Evolutionary conservation across 2,797 vertebrate species (phyloP).

Genomic region (Schizopygopsis pylzovi): DNA sequence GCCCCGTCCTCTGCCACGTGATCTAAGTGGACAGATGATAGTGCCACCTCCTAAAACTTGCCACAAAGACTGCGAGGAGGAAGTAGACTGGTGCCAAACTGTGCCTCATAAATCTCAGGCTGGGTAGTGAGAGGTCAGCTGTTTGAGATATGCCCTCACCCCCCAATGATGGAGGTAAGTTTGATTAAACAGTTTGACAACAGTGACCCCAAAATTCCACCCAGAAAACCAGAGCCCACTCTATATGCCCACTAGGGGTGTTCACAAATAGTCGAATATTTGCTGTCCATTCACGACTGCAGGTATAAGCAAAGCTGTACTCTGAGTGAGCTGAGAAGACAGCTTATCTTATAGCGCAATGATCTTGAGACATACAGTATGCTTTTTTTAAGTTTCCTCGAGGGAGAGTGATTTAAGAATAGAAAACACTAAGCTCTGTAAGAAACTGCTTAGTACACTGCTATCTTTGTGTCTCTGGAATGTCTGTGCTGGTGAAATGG

Average conservation of each 20-base stretch:
- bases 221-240: not conserved
- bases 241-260: too few relatives aligned
- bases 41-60: conserved; percentile 62
- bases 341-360: too few relatives aligned
- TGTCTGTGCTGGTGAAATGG: too few relatives aligned
- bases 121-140: conserved; percentile 72
- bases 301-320: too few relatives aligned
- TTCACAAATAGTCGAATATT: not conserved
- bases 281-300: not conserved
- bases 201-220: not conserved
- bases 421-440: too few relatives aligned
- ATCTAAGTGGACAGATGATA: conserved; percentile 74
- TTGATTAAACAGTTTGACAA: conserved; percentile 26
- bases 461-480: too few relatives aligned
- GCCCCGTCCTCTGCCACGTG: conserved; percentile 46
- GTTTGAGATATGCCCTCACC: conserved; percentile 91
- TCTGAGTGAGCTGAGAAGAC: too few relatives aligned
- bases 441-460: too few relatives aligned
- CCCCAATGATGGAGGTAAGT: conserved; percentile 93
- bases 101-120: conserved; percentile 65
- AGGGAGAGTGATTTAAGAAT: too few relatives aligned
- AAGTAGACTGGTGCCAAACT: conserved; percentile 64
- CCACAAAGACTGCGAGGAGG: conserved; percentile 66
- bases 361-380: too few relatives aligned
- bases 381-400: too few relatives aligned